Base-by-base conservation (phyloP, 2,888 invertebrate species). In the Tetramorium bicarinatum region DNA sequence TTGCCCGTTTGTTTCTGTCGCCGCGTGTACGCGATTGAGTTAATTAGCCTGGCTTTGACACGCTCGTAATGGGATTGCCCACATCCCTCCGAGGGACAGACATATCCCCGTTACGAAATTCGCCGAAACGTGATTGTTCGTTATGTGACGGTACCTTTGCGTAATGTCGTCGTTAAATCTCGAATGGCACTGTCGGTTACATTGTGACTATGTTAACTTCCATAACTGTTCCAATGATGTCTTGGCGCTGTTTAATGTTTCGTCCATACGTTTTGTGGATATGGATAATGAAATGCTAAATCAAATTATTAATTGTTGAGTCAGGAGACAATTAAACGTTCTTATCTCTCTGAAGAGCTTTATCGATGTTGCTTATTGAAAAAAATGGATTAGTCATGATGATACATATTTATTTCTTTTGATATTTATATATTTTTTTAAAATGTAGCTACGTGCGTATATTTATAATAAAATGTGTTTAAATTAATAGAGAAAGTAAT, bases 21-120 rank as follows among this genome's bases (percentile, higher is more conserved):
- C 61, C 75, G 79, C 52, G 62, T 83, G 83, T 87, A 87, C 64
- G 69, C 81, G 75, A 87, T 88, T 76, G 64, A 83, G 75, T 85
- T 90, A 89, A 89, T 89, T 87, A 87, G 62, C 66, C 49, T 59
- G 75, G 83, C 84, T 87, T 84, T 85, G 77, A 81, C 82, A 72
- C 83, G 64, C 34, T 41, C 52, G 66, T 79, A 83, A 83, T 69
- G 69, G 69, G 67, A 69, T 77, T 64, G 52, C 49, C 44, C 41
- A 54, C 83, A 59, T 71, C 38, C 54, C 38, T 61, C 21, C 47
- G 25, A 52, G 34, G 44, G 61, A 56, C 21, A 56, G 54, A 82
- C 75, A 82, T 62, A 49, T 41, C 15, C 49, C 59, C 41, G 62
- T 81, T 76, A 79, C 81, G 34, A 41, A 61, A 66, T 66, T 59